phyloP scores from a whole-genome alignment of 2,797 vertebrate species.

The Phoebastria nigripes region DNA sequence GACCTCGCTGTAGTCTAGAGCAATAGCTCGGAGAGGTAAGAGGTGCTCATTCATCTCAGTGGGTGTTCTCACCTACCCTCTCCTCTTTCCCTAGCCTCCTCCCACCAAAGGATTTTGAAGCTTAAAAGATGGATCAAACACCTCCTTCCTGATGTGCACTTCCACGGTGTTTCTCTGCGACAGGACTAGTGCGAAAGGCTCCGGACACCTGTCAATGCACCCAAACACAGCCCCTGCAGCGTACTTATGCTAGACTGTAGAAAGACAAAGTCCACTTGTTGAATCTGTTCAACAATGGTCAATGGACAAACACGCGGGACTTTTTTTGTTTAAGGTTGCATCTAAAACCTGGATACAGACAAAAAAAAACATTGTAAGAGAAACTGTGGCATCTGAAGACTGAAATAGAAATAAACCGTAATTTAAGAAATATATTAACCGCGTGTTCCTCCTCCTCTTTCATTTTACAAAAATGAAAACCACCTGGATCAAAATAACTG shows the following conservation, averaged over 20 bases:
- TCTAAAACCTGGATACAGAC: not conserved
- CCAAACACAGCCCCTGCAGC: not conserved
- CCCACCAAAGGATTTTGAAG: not conserved
- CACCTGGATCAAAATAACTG: not conserved
- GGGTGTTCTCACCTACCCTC: slow-evolving; percentile 47
- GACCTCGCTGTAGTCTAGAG: not conserved
- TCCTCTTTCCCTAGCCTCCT: not conserved
- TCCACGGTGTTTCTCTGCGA: not conserved
- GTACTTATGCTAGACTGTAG: not conserved
- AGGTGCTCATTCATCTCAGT: slow-evolving; percentile 49
- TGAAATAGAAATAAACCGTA: not conserved
- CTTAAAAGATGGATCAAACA: not conserved
- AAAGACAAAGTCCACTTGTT: not conserved
- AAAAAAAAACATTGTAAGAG: not conserved
- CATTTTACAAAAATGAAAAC: not conserved
- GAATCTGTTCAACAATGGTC: not conserved
- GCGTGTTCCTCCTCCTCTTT: not conserved
- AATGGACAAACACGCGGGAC: rapidly evolving
- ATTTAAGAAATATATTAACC: not conserved
- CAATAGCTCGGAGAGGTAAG: not conserved
- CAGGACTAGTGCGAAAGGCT: not conserved
- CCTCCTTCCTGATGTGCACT: not conserved
- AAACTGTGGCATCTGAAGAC: not conserved
- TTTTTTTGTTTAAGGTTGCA: not conserved
- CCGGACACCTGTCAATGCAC: not conserved